Evolutionary conservation across 37 sponge, comb jelly and placozoan species (phyloP).

Genomic region (Petrosia ficiformis): DNA sequence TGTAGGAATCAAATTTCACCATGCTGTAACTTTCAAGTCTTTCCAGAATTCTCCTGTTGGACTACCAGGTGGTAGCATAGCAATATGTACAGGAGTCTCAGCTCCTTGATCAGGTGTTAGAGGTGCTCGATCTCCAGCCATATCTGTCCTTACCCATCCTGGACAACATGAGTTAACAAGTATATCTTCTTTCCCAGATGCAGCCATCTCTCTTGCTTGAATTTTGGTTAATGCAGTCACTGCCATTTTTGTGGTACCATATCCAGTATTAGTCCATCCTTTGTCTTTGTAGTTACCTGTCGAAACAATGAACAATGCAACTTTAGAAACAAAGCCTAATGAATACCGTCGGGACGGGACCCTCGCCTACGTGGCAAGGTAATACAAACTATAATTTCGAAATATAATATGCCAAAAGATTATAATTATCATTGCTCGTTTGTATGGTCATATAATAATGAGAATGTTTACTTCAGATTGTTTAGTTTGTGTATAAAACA

Average conservation of each 20-base stretch:
- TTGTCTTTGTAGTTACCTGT: conserved; percentile 22
- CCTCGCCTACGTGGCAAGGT: too few species aligned
- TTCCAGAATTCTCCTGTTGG: conserved; percentile 80
- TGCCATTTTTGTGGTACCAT: conserved; percentile 53
- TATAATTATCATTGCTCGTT: too few species aligned
- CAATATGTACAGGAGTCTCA: conserved; percentile 64
- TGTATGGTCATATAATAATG: too few species aligned
- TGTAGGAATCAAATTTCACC: conserved; percentile 46
- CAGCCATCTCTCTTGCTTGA: conserved; percentile 19
- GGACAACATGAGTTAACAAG: conserved; percentile 73
- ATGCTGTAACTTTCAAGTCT: conserved; percentile 41
- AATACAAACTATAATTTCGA: too few species aligned
- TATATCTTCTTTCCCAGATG: conserved; percentile 49
- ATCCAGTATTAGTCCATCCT: conserved; percentile 68
- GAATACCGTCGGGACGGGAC: too few species aligned
- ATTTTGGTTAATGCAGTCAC: conserved; percentile 56
- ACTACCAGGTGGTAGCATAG: conserved; percentile 62
- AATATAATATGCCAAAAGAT: too few species aligned
- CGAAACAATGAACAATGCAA: too few species aligned
- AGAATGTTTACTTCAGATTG: too few species aligned
- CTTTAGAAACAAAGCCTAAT: too few species aligned
- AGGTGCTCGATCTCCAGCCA: conserved; percentile 64
- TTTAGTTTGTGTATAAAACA: too few species aligned
- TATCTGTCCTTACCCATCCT: conserved; percentile 78
- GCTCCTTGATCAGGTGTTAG: conserved; percentile 86